Evolutionary conservation across 64 coral and sea anemone genomes (phyloP).

Genomic region (Montipora cactus): DNA sequence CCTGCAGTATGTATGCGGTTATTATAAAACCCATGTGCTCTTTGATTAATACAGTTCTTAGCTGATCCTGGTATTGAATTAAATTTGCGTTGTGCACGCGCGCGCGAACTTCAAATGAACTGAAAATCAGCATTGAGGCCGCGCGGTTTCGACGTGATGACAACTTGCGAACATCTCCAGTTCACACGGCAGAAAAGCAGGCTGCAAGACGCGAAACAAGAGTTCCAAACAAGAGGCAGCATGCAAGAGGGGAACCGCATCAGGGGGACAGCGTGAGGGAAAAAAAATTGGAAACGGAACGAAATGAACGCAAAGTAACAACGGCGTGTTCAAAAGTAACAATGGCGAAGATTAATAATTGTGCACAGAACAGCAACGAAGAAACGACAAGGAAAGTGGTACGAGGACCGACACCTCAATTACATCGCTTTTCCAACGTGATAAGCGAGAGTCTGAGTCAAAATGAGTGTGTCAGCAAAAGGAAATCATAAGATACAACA

Average conservation of each 20-base stretch:
- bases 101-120: no score
- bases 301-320: not conserved
- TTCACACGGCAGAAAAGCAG: no score
- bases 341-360: not conserved
- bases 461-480: slow-evolving; percentile 7
- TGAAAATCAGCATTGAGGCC: no score
- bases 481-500: slow-evolving; percentile 49
- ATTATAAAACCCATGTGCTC: no score
- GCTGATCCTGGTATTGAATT: no score
- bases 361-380: not conserved
- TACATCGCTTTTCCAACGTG: not conserved
- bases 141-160: no score
- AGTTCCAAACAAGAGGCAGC: not conserved
- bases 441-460: not conserved
- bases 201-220: not conserved
- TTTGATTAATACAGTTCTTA: no score
- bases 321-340: not conserved
- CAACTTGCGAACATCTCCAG: no score
- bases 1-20: no score
- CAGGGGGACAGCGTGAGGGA: no score
- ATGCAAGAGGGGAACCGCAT: not conserved
- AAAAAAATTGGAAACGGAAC: not conserved
- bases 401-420: not conserved
- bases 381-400: not conserved
- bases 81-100: no score